These are phyloP conservation scores for Podilymbus podiceps DNA, from an alignment of 2,113 vertebrate species.

Conservation along the genomic window DNA sequence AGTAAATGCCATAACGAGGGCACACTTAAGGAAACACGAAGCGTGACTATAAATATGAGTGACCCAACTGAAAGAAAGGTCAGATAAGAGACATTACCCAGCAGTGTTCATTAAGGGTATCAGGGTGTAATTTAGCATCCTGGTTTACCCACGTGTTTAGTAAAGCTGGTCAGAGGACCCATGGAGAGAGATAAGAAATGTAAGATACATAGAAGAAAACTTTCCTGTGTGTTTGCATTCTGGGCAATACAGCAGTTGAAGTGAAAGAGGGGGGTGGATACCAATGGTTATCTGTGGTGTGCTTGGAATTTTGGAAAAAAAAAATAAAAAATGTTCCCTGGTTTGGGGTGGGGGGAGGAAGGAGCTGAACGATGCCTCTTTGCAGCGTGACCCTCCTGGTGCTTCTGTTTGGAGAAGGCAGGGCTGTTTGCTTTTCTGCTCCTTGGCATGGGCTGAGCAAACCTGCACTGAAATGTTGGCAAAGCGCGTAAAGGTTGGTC, in stretches of 20 bases:
- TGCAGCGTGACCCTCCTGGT: fast-evolving
- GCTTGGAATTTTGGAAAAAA: neutral
- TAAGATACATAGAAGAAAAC: neutral
- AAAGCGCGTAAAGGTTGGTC: fast-evolving
- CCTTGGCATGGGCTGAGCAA: neutral
- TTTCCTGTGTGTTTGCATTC: fast-evolving
- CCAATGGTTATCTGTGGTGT: fast-evolving
- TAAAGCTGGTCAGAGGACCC: neutral
- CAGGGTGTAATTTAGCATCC: neutral
- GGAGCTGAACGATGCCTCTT: fast-evolving
- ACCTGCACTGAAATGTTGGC: fast-evolving
- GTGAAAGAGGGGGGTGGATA: neutral
- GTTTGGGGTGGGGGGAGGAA: neutral
- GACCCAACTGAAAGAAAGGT: neutral
- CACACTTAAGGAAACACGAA: neutral
- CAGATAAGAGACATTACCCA: neutral
- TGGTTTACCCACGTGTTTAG: neutral
- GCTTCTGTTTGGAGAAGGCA: neutral
- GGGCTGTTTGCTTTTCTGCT: neutral
- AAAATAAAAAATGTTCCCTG: neutral
- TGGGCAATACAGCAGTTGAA: neutral
- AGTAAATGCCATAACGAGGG: neutral
- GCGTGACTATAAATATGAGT: neutral
- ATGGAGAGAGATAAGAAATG: neutral
- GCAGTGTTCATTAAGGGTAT: neutral